Evolutionary conservation across 2,113 vertebrate species (phyloP).

Genomic region (Prolemur simus): DNA sequence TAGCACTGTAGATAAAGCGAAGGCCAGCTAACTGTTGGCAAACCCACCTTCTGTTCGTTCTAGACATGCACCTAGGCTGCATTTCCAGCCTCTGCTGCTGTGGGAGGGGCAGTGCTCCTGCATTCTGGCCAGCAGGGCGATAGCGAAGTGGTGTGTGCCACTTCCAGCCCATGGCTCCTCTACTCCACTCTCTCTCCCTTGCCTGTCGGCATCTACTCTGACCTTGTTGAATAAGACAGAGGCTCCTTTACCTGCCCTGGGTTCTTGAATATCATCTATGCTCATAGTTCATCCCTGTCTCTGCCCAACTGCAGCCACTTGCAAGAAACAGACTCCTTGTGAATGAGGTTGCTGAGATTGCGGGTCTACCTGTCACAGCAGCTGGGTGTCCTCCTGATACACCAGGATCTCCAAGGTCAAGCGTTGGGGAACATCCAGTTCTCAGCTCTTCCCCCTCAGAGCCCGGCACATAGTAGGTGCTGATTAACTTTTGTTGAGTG

Average conservation of each 20-base stretch:
- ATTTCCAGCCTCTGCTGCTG: not conserved
- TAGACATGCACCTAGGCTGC: rapidly evolving
- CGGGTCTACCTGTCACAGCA: not conserved
- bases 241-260: not conserved
- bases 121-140: rapidly evolving
- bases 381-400: not conserved
- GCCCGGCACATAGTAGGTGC: not conserved
- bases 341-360: not conserved
- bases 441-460: not conserved
- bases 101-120: not conserved
- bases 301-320: not conserved
- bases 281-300: not conserved
- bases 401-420: not conserved
- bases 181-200: not conserved
- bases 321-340: not conserved
- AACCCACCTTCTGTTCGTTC: not conserved
- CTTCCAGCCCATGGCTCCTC: too few relatives aligned
- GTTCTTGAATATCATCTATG: not conserved
- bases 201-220: too few relatives aligned
- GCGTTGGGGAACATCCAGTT: not conserved
- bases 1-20: too few relatives aligned
- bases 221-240: not conserved
- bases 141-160: too few relatives aligned
- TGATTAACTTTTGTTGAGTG: not conserved
- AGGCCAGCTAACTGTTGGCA: not conserved